Percentiles rank a stretch among this genome's conserved stretches.
These are phyloP conservation scores for Calonectris borealis DNA, from an alignment of 2,113 vertebrate genomes.

Conservation along the genomic window DNA sequence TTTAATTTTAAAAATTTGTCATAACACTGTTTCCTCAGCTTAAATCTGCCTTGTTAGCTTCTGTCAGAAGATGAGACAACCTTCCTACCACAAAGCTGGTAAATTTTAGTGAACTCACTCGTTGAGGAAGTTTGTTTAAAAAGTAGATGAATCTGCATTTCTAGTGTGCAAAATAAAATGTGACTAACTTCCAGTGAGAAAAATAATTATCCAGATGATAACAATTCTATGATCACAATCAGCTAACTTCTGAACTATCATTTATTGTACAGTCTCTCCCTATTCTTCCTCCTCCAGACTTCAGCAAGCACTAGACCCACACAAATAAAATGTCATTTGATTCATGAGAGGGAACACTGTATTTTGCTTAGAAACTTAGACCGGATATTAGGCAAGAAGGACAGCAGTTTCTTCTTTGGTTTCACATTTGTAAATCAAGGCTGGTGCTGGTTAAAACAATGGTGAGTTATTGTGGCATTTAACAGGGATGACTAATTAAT, in stretches of 20 bases:
- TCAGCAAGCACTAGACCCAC: background rate
- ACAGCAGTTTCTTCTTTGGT: background rate
- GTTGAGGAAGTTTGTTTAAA: background rate
- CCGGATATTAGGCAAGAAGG: background rate
- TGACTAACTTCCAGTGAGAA: background rate
- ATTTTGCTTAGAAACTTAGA: background rate
- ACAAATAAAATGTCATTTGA: background rate
- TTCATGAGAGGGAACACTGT: background rate
- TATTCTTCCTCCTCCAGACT: background rate
- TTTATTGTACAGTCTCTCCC: background rate
- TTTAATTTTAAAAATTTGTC: slow-evolving; percentile 15
- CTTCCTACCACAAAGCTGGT: background rate
- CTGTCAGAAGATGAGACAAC: background rate
- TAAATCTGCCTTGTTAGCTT: background rate
- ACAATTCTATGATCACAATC: background rate
- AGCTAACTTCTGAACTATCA: background rate
- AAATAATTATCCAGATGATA: background rate
- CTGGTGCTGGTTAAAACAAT: background rate
- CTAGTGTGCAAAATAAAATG: background rate
- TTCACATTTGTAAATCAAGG: background rate
- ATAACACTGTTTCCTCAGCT: background rate
- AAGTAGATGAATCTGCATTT: background rate
- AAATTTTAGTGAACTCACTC: background rate
- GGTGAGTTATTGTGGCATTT: background rate
- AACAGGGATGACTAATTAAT: background rate